Evolutionary conservation across 1,140 invertebrate species (phyloP).

Genomic region (Procambarus clarkii): DNA sequence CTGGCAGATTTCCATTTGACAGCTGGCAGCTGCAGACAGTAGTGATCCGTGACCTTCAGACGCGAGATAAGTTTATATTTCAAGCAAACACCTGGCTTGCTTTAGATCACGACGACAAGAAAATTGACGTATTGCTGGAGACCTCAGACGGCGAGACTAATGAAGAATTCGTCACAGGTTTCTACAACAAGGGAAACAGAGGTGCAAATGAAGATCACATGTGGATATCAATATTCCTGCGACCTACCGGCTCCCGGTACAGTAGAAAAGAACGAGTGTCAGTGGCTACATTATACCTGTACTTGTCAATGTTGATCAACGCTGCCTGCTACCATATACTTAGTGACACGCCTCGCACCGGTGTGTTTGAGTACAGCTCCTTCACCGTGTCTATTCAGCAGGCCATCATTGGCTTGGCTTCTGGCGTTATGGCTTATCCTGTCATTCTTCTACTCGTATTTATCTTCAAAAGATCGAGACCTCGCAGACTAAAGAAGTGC

Average conservation of each 20-base stretch:
- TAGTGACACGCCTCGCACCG: constrained; percentile 30
- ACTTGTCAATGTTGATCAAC: constrained; percentile 29
- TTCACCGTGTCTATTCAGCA: not conserved
- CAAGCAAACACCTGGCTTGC: constrained; percentile 78
- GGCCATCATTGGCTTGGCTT: constrained; percentile 30
- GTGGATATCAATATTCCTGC: constrained; percentile 8
- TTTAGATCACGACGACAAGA: constrained; percentile 77
- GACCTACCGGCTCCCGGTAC: constrained; percentile 32
- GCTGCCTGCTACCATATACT: constrained; percentile 34
- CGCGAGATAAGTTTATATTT: constrained; percentile 77
- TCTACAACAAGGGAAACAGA: constrained; percentile 31
- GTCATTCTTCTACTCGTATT: constrained; percentile 51
- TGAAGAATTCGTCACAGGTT: constrained; percentile 17
- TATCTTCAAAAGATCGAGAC: constrained; percentile 67
- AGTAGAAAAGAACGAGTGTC: constrained; percentile 27
- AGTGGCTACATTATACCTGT: constrained; percentile 22
- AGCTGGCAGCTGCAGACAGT: constrained; percentile 78
- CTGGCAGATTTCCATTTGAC: constrained; percentile 76
- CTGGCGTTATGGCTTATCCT: constrained; percentile 41
- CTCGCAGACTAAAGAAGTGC: constrained; percentile 28
- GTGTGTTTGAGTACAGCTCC: constrained; percentile 16
- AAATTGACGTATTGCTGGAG: constrained; percentile 13
- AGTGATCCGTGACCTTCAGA: constrained; percentile 78
- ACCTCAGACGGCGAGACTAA: constrained; percentile 6
- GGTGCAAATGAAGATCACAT: constrained; percentile 47